These are phyloP conservation scores for Hylaea fasciaria DNA, from an alignment of 2,888 invertebrate genomes.

Conservation along the genomic window DNA sequence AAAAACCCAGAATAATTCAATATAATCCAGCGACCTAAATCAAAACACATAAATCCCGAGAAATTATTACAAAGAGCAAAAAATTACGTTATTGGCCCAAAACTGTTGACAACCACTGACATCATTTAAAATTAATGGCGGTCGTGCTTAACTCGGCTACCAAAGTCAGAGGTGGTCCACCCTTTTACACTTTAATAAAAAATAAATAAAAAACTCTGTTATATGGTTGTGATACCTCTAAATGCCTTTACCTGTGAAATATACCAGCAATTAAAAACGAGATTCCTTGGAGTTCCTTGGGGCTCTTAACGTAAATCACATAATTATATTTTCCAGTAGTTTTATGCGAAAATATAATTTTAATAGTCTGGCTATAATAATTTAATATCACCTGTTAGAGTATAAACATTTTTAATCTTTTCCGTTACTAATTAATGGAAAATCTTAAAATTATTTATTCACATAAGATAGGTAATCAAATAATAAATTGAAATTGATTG, in stretches of 20 bases:
- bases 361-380: slow-evolving; percentile 28
- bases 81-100: slow-evolving; percentile 54
- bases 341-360: slow-evolving; percentile 31
- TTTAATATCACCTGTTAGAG: slow-evolving; percentile 22
- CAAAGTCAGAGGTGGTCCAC: slow-evolving; percentile 80
- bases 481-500: too few relatives aligned
- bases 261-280: slow-evolving; percentile 62
- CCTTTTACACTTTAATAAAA: slow-evolving; percentile 56
- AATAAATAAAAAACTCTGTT: slow-evolving; percentile 30
- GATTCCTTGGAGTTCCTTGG: slow-evolving; percentile 10
- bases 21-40: slow-evolving; percentile 55
- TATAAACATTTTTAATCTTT: background rate
- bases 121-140: slow-evolving; percentile 79
- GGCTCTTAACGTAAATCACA: slow-evolving; percentile 33
- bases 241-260: slow-evolving; percentile 67
- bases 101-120: slow-evolving; percentile 81
- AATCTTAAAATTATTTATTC: too few relatives aligned
- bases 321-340: slow-evolving; percentile 35
- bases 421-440: background rate
- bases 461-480: too few relatives aligned
- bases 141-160: slow-evolving; percentile 74
- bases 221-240: slow-evolving; percentile 53
- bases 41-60: slow-evolving; percentile 71
- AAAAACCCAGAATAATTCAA: slow-evolving; percentile 49
- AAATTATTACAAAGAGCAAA: slow-evolving; percentile 67